Evolutionary conservation across 2,888 invertebrate species (phyloP).

Genomic region (Leptopilina myrica): DNA sequence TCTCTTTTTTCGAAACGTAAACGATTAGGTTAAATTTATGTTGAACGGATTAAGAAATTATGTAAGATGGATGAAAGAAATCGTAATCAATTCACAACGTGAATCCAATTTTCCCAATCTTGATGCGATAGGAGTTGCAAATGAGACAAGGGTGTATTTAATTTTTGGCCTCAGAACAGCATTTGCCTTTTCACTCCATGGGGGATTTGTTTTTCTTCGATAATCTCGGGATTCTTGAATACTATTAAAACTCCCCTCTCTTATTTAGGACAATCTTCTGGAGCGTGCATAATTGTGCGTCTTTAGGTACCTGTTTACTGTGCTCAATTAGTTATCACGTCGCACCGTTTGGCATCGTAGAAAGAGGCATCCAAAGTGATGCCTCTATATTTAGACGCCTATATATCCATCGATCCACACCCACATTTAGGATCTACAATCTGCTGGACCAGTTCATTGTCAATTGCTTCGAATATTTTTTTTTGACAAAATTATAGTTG

Average conservation of each 20-base stretch:
- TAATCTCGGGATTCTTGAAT: conserved; percentile 53
- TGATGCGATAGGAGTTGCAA: conserved; percentile 36
- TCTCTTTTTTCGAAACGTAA: too few relatives aligned
- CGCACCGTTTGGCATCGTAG: conserved; percentile 57
- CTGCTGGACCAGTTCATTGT: too few relatives aligned
- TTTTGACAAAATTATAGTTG: too few relatives aligned
- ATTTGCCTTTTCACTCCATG: conserved; percentile 43
- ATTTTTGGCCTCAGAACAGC: conserved; percentile 51
- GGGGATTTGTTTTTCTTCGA: conserved; percentile 40
- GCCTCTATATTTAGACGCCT: conserved; percentile 61
- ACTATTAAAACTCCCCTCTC: conserved; percentile 60
- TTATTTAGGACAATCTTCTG: conserved; percentile 51
- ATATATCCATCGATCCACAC: conserved; percentile 49
- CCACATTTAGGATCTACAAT: too few relatives aligned
- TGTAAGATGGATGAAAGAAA: not conserved
- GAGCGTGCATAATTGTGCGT: conserved; percentile 66
- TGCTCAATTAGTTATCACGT: conserved; percentile 64
- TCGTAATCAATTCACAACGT: conserved; percentile 29
- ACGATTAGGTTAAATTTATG: too few relatives aligned
- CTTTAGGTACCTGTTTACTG: conserved; percentile 63
- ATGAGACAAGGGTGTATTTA: conserved; percentile 39
- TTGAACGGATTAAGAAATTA: conserved; percentile 28
- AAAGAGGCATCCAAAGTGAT: conserved; percentile 56
- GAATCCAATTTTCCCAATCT: conserved; percentile 18
- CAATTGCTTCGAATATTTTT: too few relatives aligned